Evolutionary conservation across 2,888 invertebrate genomes (phyloP).

Genomic region (Nephrotoma appendiculata): DNA sequence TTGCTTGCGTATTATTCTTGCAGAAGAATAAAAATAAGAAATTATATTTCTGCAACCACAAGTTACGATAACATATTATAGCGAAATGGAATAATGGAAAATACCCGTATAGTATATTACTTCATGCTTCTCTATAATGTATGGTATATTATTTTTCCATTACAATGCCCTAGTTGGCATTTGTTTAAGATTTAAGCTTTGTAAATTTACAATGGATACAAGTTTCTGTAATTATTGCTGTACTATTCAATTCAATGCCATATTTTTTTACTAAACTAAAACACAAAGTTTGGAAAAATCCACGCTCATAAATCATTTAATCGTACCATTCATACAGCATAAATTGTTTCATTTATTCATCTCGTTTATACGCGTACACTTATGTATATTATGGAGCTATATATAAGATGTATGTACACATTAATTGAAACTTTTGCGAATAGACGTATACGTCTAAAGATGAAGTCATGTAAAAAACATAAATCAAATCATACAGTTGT

Average conservation of each 20-base stretch:
- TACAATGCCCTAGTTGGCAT: too few relatives aligned
- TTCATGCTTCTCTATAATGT: neutral
- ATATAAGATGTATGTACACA: neutral
- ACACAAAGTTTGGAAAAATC: neutral
- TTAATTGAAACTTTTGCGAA: neutral
- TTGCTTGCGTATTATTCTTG: neutral
- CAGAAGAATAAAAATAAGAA: neutral
- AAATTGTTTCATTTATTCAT: neutral
- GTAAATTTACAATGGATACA: too few relatives aligned
- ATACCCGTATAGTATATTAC: neutral
- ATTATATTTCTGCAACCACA: neutral
- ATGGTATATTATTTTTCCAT: too few relatives aligned
- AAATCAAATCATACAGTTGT: neutral
- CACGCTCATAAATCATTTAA: neutral
- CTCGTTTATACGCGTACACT: neutral
- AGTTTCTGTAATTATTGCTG: neutral
- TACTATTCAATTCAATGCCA: neutral
- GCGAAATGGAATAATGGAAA: neutral
- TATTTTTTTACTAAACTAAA: neutral
- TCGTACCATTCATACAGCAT: neutral
- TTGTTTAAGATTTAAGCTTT: too few relatives aligned
- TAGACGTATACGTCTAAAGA: neutral
- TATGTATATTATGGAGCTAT: too few relatives aligned
- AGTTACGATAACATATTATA: neutral
- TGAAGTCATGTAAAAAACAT: neutral